phyloP scores from a whole-genome alignment of 2,113 vertebrate genomes.

The Podarcis raffonei region DNA sequence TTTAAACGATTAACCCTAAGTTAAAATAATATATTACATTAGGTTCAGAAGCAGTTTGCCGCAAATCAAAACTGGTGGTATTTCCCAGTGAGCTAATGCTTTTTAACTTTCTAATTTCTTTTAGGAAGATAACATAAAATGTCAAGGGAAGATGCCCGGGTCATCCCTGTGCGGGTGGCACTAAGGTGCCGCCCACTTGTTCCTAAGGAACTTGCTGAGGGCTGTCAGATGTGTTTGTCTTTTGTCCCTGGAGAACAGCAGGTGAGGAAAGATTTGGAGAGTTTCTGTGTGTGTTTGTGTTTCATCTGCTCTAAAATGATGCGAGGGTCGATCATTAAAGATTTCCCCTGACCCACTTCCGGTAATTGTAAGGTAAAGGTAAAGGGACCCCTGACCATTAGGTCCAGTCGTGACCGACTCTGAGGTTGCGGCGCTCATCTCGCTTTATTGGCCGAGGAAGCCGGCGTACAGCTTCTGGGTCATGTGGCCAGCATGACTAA shows the following conservation, averaged over 20 bases:
- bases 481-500: too few relatives aligned
- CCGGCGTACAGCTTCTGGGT: too few relatives aligned
- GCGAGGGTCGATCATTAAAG: not conserved
- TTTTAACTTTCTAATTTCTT: not conserved
- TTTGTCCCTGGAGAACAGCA: conserved; percentile 90
- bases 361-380: too few relatives aligned
- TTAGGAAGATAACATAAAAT: conserved; percentile 50
- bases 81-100: not conserved
- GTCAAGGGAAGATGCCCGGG: conserved; percentile 85
- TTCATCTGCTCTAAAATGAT: not conserved
- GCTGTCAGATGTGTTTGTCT: conserved; percentile 90
- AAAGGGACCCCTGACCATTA: too few relatives aligned
- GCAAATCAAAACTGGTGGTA: rapidly evolving
- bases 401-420: too few relatives aligned
- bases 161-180: conserved; percentile 90
- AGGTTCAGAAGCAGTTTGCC: rapidly evolving
- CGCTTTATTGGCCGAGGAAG: too few relatives aligned
- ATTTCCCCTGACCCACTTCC: too few relatives aligned
- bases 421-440: too few relatives aligned
- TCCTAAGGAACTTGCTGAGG: conserved; percentile 86
- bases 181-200: conserved; percentile 91
- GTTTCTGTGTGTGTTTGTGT: not conserved
- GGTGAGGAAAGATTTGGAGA: conserved; percentile 64
- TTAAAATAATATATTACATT: not conserved
- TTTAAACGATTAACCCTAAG: too few relatives aligned